Evolutionary conservation across 2,888 invertebrate species (phyloP).

Genomic region (Baccha elongata): DNA sequence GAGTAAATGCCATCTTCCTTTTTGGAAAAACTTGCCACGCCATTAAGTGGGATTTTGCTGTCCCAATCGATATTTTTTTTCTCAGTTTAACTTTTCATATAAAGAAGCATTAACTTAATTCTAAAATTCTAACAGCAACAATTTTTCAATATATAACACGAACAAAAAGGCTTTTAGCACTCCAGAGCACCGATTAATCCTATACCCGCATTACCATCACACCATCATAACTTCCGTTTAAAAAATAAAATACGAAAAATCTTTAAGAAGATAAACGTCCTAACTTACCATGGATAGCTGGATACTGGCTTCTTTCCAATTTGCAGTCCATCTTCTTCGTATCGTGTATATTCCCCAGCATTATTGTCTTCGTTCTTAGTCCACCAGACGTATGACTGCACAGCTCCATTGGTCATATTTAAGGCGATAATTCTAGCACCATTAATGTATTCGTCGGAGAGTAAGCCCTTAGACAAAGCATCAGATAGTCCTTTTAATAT

Average conservation of each 20-base stretch:
- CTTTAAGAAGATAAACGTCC: slow-evolving; percentile 2
- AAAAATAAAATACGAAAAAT: not conserved
- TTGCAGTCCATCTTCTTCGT: slow-evolving; percentile 84
- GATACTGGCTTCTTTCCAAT: slow-evolving; percentile 86
- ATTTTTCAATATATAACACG: no score
- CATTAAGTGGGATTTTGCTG: no score
- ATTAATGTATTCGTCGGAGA: slow-evolving; percentile 85
- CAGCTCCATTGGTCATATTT: slow-evolving; percentile 85
- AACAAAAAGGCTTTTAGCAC: no score
- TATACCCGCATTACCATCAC: no score
- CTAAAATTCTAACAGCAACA: no score
- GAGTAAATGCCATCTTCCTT: no score
- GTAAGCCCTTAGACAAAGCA: slow-evolving; percentile 88
- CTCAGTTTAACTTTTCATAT: no score
- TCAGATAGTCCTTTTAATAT: slow-evolving; percentile 86
- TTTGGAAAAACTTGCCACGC: no score
- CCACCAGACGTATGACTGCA: slow-evolving; percentile 86
- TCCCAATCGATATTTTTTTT: no score
- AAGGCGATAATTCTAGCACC: slow-evolving; percentile 85
- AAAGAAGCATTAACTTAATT: no score
- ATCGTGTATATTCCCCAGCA: slow-evolving; percentile 83
- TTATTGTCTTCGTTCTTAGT: slow-evolving; percentile 81
- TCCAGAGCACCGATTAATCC: no score
- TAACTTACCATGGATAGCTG: slow-evolving; percentile 87
- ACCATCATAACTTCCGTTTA: not conserved